Percentiles rank a stretch among this genome's conserved stretches.
Evolutionary conservation across 2,113 vertebrate species (phyloP).

Genomic region (Paratilapia polleni): DNA sequence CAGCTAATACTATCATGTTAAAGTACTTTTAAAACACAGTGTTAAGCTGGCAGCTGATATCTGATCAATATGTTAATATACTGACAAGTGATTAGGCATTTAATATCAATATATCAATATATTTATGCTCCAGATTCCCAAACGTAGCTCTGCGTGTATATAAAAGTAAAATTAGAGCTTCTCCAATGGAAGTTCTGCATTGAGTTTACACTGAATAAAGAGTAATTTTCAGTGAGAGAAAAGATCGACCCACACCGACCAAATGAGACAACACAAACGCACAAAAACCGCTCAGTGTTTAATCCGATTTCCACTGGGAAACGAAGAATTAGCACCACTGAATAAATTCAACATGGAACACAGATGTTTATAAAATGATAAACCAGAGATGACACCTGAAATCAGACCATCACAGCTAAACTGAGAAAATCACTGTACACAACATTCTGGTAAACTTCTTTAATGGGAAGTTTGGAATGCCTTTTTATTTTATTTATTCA

Average conservation of each 20-base stretch:
- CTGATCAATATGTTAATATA: constrained; percentile 1
- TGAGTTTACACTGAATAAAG: not conserved
- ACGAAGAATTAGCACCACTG: not conserved
- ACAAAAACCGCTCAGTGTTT: not conserved
- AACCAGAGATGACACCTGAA: not conserved
- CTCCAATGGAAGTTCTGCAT: too few relatives aligned
- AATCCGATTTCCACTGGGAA: not conserved
- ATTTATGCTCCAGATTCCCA: not conserved
- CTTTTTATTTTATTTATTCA: accelerated
- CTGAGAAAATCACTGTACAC: too few relatives aligned
- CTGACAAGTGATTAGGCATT: not conserved
- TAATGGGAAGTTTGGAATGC: not conserved
- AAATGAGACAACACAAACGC: not conserved
- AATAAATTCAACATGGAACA: not conserved
- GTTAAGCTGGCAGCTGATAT: not conserved
- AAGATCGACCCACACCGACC: too few relatives aligned
- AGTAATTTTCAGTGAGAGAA: not conserved
- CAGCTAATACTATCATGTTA: not conserved
- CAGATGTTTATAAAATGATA: not conserved
- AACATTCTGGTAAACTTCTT: accelerated
- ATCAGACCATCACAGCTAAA: not conserved
- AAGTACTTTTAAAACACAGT: not conserved
- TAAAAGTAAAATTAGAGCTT: not conserved
- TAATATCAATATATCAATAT: too few relatives aligned
- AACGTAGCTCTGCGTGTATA: not conserved